A percentile compares a stretch with the other conserved stretches of the same genome.
Evolutionary conservation across 2,113 vertebrate genomes (phyloP).

Genomic region (Pachypanchax playfairii): DNA sequence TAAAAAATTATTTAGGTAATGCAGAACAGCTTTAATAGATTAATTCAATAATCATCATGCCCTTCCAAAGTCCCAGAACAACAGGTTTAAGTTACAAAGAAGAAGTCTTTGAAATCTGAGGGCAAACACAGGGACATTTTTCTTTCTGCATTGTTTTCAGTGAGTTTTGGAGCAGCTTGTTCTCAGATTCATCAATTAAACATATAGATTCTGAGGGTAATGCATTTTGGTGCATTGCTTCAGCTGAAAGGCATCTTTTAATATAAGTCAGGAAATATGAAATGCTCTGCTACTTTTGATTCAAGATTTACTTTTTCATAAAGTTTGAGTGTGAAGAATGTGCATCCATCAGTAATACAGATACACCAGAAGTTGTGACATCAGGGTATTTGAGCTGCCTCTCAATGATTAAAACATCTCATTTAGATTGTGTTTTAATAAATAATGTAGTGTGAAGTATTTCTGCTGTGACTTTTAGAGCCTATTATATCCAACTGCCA

Average conservation of each 20-base stretch:
- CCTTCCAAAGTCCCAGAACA: constrained; percentile 58
- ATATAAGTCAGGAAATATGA: constrained; percentile 21
- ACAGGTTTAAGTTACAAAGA: constrained; percentile 72
- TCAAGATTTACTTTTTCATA: neutral
- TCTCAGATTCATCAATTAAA: constrained; percentile 64
- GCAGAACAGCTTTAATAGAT: constrained; percentile 76
- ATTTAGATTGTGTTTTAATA: constrained; percentile 52
- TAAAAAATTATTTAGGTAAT: constrained; percentile 75
- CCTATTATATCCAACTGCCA: constrained; percentile 45
- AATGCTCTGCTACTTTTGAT: constrained; percentile 10
- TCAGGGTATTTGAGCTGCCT: constrained; percentile 13
- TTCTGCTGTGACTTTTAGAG: constrained; percentile 42
- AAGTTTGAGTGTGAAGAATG: neutral
- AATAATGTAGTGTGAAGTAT: constrained; percentile 59
- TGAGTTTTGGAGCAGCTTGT: constrained; percentile 40
- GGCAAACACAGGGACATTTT: constrained; percentile 30
- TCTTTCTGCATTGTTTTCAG: constrained; percentile 53
- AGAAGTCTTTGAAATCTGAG: constrained; percentile 54
- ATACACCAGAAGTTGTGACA: constrained; percentile 4
- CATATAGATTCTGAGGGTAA: constrained; percentile 19
- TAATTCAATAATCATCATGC: constrained; percentile 72
- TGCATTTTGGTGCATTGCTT: constrained; percentile 10
- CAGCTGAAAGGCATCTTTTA: constrained; percentile 8
- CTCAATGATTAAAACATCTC: constrained; percentile 43
- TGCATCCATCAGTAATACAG: neutral